These are phyloP conservation scores for Poeciliopsis turneri DNA, from an alignment of 2,797 vertebrate genomes.

Conservation along the genomic window DNA sequence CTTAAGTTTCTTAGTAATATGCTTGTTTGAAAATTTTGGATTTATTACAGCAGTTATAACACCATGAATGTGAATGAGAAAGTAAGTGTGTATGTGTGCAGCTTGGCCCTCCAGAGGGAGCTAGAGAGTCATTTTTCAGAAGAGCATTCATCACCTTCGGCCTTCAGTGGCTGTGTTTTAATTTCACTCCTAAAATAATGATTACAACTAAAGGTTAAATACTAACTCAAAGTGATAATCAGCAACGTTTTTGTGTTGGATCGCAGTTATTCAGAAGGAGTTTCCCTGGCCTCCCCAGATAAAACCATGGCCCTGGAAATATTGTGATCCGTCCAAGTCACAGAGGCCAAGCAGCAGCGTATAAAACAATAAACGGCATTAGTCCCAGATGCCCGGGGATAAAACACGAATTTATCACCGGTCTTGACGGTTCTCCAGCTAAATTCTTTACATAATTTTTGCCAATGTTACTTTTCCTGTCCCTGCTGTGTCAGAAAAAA, in stretches of 20 bases:
- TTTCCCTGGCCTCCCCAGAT: background rate
- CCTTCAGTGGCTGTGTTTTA: background rate
- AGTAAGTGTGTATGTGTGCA: constrained; percentile 15
- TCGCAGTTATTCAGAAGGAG: background rate
- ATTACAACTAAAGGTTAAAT: background rate
- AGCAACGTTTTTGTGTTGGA: background rate
- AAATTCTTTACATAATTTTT: constrained; percentile 40
- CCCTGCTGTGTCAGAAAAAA: constrained; percentile 41
- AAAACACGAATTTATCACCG: constrained; percentile 48
- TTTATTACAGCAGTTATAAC: background rate
- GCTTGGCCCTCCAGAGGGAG: constrained; percentile 67
- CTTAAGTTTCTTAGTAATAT: background rate
- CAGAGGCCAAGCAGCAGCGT: constrained; percentile 22
- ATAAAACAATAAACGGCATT: constrained; percentile 41
- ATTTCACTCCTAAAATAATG: background rate
- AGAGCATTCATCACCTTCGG: background rate
- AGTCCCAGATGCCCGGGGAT: constrained; percentile 38
- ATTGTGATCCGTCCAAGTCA: constrained; percentile 17
- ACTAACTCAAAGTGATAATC: constrained; percentile 3
- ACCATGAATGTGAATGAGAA: background rate
- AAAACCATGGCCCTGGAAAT: constrained; percentile 22
- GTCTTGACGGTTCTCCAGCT: constrained; percentile 24
- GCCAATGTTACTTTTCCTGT: constrained; percentile 38
- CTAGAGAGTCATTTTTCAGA: constrained; percentile 36
- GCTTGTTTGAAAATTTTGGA: background rate